Evolutionary conservation across 1,140 invertebrate species (phyloP), one percentile per base, ranked within the genome.

Genomic region (Cepaea nemoralis): DNA sequence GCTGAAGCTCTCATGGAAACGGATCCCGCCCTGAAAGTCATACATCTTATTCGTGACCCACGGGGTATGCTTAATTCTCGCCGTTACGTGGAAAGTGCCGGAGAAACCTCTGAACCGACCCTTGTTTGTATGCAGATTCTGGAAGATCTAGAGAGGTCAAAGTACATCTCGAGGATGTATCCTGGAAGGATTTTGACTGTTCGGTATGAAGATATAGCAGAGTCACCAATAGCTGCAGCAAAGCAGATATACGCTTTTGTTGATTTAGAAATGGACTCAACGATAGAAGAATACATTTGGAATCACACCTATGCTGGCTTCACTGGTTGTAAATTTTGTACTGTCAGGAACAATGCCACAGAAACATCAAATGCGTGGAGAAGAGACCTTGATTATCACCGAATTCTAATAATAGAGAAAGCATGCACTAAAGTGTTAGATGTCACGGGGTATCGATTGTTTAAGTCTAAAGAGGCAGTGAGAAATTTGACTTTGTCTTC

Each of bases 11-110:
- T 76, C n/a, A 35, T 76, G 35, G 5, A 8, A 6, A 16, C 24
- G 14, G 73, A 76, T 31, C 73, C 73, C 6, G 40, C 37, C 6
- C 37, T 76, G 10, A 45, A 50, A 45, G 74, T 85, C 63, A 73
- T 85, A 22, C 84, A 85, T 55, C 70, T 85, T 42, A 40, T 83
- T 3, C 80, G 84, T 24, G 84, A 85, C 63, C 84, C 84, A 1
- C 19, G 84, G 24, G 84, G 50, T 3, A 77, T 76, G 5, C 3
- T 24, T 40, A 27, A 40, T 5, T 76, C 73, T 31, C 19, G n/a
- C n/a, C n/a, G n/a, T n/a, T n/a, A n/a, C n/a, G n/a, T n/a, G n/a
- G n/a, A n/a, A n/a, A n/a, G n/a, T n/a, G n/a, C n/a, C n/a, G n/a
- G n/a, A n/a, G n/a, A n/a, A n/a, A n/a, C n/a, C n/a, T n/a, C n/a